Evolutionary conservation across 2,113 vertebrate species (phyloP), one percentile per base, ranked within the genome.

Genomic region (Equus przewalskii): DNA sequence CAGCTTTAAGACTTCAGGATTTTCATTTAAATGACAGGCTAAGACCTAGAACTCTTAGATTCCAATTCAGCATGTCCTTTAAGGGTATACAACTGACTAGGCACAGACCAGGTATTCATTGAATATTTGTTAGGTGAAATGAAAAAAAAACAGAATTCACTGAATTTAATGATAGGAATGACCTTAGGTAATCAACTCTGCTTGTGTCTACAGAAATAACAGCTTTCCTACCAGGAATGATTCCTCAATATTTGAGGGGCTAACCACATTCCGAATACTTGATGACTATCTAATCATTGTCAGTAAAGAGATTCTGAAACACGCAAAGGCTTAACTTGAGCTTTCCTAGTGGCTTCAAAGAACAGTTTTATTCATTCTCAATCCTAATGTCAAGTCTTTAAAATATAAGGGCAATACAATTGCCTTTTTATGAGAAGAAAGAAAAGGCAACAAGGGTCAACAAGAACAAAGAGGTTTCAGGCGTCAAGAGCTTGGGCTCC

Each of bases 361-460:
- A 84, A 51, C 13, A 3, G 36, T 49, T 79, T 82, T 79, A 51
- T 79, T 93, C 26, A 83, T 49, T 90, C 12, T 44, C 36, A 67
- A 89, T 16, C 11, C 7, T 91, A 93, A 84, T 84, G 90, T 88
- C 19, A 94, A 90, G 78, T 28, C 64, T 93, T 95, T 89, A 96
- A 84, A 96, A 96, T 73, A 73, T 28, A 94, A 80, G 58, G 82
- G 13, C 69, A 96, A 89, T 76, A 44, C 5, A 88, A 13, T 11
- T 79, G 24, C 69, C 33, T 89, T 94, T 78, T 76, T 96, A 79
- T n/a, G 30, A 93, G 33, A 84, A 62, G 91, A 13, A 96, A 97
- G 67, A 85, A 88, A 91, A 70, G 54, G 36, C 2, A 3, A 87
- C 60, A 95, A 91, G 41, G 56, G 18, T 82, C 41, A 95, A 60